Percentiles rank a stretch among this genome's conserved stretches.
Evolutionary conservation across 1,140 invertebrate species (phyloP).

Genomic region (Neuroterus valhalla): DNA sequence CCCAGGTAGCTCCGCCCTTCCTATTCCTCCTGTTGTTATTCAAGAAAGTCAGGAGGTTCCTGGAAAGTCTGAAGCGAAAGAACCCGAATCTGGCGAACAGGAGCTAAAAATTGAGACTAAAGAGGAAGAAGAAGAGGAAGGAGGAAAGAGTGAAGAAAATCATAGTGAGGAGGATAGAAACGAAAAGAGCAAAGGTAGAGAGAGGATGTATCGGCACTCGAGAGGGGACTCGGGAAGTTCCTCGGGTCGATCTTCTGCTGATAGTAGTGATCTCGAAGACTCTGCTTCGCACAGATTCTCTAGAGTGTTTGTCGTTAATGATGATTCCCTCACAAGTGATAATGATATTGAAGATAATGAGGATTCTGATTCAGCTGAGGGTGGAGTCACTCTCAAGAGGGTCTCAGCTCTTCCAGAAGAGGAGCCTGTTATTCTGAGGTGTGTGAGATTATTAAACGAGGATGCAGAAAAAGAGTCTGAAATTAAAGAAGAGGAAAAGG

Average conservation of each 20-base stretch:
- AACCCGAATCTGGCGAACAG: conserved; percentile 38
- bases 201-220: conserved; percentile 62
- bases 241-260: conserved; percentile 77
- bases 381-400: conserved; percentile 55
- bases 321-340: conserved; percentile 80
- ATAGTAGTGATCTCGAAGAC: conserved; percentile 80
- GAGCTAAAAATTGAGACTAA: neutral
- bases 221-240: conserved; percentile 74
- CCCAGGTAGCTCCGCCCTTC: neutral
- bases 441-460: conserved; percentile 61
- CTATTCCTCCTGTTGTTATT: conserved; percentile 2
- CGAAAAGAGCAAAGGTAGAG: conserved; percentile 31
- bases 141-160: conserved; percentile 21
- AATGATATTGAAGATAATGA: conserved; percentile 75
- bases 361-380: conserved; percentile 67
- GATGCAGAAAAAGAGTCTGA: conserved; percentile 43
- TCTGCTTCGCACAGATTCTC: conserved; percentile 82
- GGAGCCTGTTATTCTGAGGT: conserved; percentile 63
- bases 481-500: neutral
- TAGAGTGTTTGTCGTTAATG: conserved; percentile 84
- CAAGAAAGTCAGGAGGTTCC: conserved; percentile 14
- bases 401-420: conserved; percentile 58
- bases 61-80: conserved; percentile 45
- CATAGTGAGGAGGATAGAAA: neutral
- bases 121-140: neutral